Percentiles rank a stretch among this genome's conserved stretches.
Evolutionary conservation across 1,140 invertebrate genomes (phyloP).

Genomic region (Potamilus streckersoni): DNA sequence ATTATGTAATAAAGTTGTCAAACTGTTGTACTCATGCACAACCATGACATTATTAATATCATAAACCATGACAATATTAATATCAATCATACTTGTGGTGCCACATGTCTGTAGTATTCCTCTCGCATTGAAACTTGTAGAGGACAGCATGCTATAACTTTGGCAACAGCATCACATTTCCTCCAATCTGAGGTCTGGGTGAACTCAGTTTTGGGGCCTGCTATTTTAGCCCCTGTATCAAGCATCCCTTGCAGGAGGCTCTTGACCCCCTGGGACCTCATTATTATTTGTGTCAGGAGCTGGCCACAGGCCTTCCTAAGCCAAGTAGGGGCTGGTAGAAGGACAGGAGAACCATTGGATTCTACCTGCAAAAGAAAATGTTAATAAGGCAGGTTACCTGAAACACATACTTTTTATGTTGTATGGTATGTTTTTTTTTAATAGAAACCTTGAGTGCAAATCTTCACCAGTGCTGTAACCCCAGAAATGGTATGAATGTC

Average conservation of each 20-base stretch:
- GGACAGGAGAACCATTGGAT: not conserved
- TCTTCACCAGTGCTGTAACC: not conserved
- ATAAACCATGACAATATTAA: no score
- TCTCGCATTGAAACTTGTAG: constrained; percentile 65
- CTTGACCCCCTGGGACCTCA: constrained; percentile 73
- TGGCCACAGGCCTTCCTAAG: constrained; percentile 74
- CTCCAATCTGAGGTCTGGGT: constrained; percentile 70
- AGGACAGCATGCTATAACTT: constrained; percentile 74
- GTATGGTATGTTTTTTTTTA: not conserved
- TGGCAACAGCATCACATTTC: constrained; percentile 71
- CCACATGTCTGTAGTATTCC: constrained; percentile 69
- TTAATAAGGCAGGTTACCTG: no score
- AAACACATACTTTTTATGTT: not conserved
- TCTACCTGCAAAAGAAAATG: not conserved
- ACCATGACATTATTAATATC: no score
- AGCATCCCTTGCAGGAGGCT: constrained; percentile 74
- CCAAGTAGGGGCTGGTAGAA: constrained; percentile 72
- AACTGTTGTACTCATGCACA: no score
- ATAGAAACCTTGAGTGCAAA: not conserved
- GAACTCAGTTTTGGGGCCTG: constrained; percentile 18
- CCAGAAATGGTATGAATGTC: no score
- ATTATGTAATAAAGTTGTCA: no score
- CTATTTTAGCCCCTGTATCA: constrained; percentile 52
- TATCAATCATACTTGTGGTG: constrained; percentile 49
- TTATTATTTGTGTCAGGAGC: constrained; percentile 73